Conservation (phyloP, 2,113 vertebrate genomes). For the Artemisiospiza belli region DNA sequence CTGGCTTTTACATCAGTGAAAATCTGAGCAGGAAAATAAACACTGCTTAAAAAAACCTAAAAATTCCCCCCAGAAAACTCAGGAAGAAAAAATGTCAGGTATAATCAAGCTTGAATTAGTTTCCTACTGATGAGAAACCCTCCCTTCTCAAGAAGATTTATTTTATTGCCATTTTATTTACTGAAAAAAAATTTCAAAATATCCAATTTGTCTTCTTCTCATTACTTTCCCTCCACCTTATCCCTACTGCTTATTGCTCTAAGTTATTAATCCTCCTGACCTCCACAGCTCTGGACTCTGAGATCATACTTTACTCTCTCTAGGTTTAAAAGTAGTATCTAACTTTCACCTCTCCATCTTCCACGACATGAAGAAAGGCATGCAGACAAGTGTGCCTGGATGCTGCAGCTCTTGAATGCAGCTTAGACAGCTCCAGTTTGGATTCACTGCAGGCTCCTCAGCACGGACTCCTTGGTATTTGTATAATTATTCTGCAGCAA, state of each 20-base stretch:
- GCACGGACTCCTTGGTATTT: background rate
- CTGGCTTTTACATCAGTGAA: constrained; percentile 28
- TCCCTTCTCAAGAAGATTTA: background rate
- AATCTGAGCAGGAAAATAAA: constrained; percentile 12
- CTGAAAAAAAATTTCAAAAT: background rate
- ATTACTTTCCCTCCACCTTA: background rate
- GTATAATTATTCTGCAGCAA: rapidly evolving
- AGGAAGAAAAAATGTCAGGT: background rate
- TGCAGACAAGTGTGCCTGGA: background rate
- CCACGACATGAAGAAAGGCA: background rate
- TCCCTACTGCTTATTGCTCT: background rate
- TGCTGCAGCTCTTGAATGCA: background rate
- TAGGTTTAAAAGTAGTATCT: background rate
- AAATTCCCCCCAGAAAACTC: background rate
- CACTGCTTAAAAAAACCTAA: background rate
- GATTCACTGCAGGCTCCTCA: background rate
- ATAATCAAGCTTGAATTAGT: constrained; percentile 1
- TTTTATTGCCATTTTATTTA: background rate
- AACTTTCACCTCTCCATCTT: background rate
- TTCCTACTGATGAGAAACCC: background rate
- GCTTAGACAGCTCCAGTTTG: background rate
- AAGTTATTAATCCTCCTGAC: background rate
- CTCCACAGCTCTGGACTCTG: background rate
- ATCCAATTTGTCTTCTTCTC: background rate
- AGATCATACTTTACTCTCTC: background rate